Evolutionary conservation across 2,888 invertebrate genomes (phyloP).

Genomic region (Lordiphosa fenestrarum): DNA sequence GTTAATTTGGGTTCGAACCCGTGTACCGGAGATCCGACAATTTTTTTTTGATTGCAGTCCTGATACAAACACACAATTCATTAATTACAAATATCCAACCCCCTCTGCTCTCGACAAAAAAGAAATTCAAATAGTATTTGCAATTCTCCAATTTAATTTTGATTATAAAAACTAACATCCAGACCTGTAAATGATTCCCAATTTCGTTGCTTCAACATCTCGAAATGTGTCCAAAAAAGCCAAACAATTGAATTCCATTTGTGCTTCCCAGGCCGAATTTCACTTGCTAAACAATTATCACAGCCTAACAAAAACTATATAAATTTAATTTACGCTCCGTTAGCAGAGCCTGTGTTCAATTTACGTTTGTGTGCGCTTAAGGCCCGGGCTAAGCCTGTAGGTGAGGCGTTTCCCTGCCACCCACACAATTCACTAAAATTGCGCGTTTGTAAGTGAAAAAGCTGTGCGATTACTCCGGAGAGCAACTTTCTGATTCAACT

Average conservation of each 20-base stretch:
- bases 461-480: constrained; percentile 72
- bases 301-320: constrained; percentile 9
- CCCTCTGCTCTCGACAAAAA: no score
- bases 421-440: constrained; percentile 65
- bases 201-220: background rate
- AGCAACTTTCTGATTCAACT: constrained; percentile 71
- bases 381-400: background rate
- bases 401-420: background rate
- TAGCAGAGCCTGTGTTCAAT: constrained; percentile 5
- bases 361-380: constrained; percentile 5
- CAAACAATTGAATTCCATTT: constrained; percentile 6
- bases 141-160: no score
- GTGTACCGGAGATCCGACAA: no score
- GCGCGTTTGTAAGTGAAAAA: constrained; percentile 72
- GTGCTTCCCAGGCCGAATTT: background rate
- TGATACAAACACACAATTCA: no score
- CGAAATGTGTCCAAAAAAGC: no score
- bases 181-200: background rate
- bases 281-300: no score
- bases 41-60: no score
- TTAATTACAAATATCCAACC: no score
- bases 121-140: no score
- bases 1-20: no score
- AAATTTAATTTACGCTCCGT: constrained; percentile 22
- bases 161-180: no score